Evolutionary conservation across 2,888 invertebrate species (phyloP).

Genomic region (Drosophila antonietae): DNA sequence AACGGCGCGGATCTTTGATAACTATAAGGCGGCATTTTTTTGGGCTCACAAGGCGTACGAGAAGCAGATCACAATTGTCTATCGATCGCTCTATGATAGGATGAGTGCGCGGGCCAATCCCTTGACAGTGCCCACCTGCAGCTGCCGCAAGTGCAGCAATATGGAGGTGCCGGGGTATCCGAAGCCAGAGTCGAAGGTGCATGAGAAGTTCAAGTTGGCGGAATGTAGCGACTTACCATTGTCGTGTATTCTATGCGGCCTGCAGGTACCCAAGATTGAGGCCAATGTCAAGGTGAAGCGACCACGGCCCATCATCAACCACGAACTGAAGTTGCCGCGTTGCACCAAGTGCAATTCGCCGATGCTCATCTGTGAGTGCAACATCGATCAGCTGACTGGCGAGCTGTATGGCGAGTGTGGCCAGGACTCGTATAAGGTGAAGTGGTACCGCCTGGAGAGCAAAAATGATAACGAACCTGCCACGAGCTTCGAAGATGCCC

Average conservation of each 20-base stretch:
- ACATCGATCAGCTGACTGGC: slow-evolving; percentile 71
- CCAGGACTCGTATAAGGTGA: slow-evolving; percentile 79
- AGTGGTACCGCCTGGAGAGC: slow-evolving; percentile 71
- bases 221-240: slow-evolving; percentile 51
- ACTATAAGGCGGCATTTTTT: slow-evolving; percentile 71
- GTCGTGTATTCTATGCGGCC: slow-evolving; percentile 64
- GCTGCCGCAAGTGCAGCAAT: slow-evolving; percentile 57
- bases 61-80: slow-evolving; percentile 66
- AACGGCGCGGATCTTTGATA: slow-evolving; percentile 76
- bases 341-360: slow-evolving; percentile 69
- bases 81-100: slow-evolving; percentile 64
- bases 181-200: slow-evolving; percentile 27
- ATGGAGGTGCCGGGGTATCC: slow-evolving; percentile 50
- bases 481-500: slow-evolving; percentile 42
- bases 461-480: slow-evolving; percentile 3
- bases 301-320: slow-evolving; percentile 58
- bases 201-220: slow-evolving; percentile 44
- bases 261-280: slow-evolving; percentile 57
- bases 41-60: slow-evolving; percentile 73
- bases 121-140: slow-evolving; percentile 47
- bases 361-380: slow-evolving; percentile 77
- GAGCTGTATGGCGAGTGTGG: slow-evolving; percentile 73
- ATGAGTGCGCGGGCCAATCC: slow-evolving; percentile 66
- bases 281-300: slow-evolving; percentile 11
- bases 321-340: slow-evolving; percentile 59